These are phyloP conservation scores for Forbesichthys papilliferus DNA, from an alignment of 2,113 vertebrate genomes.

Conservation along the genomic window DNA sequence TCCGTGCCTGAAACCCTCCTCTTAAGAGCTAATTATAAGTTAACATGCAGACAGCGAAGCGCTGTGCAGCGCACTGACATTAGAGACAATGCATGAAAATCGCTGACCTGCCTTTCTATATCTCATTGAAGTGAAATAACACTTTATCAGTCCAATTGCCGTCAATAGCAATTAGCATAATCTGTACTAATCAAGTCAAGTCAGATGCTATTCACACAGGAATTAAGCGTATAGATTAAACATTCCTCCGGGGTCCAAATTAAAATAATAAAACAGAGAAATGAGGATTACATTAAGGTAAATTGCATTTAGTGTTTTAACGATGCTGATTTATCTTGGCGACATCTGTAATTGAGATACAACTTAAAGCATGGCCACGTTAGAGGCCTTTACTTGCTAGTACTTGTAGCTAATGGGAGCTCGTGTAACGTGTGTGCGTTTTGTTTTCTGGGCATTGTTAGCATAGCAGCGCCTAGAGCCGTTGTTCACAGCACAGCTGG, in stretches of 20 bases:
- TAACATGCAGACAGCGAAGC: conserved; percentile 39
- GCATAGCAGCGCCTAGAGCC: not conserved
- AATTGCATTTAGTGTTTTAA: not conserved
- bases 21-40: conserved; percentile 58
- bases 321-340: not conserved
- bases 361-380: too few species aligned
- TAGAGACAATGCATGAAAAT: conserved; percentile 29
- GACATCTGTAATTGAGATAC: too few species aligned
- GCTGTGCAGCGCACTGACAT: conserved; percentile 37
- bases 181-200: conserved; percentile 19
- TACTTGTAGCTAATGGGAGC: not conserved
- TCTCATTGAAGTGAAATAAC: conserved; percentile 22
- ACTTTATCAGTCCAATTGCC: conserved; percentile 15
- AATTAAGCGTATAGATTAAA: conserved; percentile 7
- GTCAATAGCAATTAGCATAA: conserved; percentile 32
- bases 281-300: not conserved
- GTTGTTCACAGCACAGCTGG: conserved; percentile 2
- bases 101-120: conserved; percentile 17
- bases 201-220: conserved; percentile 1
- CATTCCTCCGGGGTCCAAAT: not conserved
- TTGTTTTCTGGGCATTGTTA: not conserved
- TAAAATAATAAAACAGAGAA: not conserved
- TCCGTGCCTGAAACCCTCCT: conserved; percentile 43
- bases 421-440: not conserved
- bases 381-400: too few species aligned